Evolutionary conservation across 2,888 invertebrate genomes (phyloP).

Genomic region (Caenorhabditis panamensis): DNA sequence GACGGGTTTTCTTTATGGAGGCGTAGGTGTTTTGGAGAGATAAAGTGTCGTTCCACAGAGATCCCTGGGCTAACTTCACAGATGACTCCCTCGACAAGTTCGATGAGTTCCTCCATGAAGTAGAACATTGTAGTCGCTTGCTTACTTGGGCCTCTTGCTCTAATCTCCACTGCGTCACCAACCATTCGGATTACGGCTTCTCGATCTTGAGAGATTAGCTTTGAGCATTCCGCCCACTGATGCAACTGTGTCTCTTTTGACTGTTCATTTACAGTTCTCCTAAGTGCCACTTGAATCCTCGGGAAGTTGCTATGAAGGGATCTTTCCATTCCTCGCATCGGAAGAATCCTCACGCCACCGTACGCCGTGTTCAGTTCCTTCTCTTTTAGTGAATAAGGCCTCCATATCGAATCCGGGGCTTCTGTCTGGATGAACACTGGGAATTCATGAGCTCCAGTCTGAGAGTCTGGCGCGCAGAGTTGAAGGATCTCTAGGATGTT

Average conservation of each 20-base stretch:
- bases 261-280: constrained; percentile 84
- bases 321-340: constrained; percentile 84
- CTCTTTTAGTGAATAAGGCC: constrained; percentile 82
- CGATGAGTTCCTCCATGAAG: constrained; percentile 85
- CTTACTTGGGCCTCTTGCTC: constrained; percentile 82
- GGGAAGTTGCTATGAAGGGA: constrained; percentile 86
- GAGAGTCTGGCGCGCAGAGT: constrained; percentile 81
- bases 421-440: constrained; percentile 85
- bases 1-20: constrained; percentile 75
- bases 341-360: constrained; percentile 81
- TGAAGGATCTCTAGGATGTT: constrained; percentile 86
- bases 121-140: constrained; percentile 83
- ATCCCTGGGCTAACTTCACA: constrained; percentile 86
- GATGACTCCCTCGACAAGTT: constrained; percentile 84
- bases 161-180: constrained; percentile 79
- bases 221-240: constrained; percentile 85
- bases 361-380: constrained; percentile 46
- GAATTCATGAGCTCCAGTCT: constrained; percentile 85
- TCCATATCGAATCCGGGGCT: constrained; percentile 73
- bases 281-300: constrained; percentile 85
- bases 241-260: constrained; percentile 85
- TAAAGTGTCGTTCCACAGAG: constrained; percentile 85
- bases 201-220: constrained; percentile 86
- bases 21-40: constrained; percentile 84
- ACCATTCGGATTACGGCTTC: constrained; percentile 85